Evolutionary conservation across 1,140 invertebrate species (phyloP), one percentile per base, ranked within the genome.

Genomic region (Aleiodes sp.): DNA sequence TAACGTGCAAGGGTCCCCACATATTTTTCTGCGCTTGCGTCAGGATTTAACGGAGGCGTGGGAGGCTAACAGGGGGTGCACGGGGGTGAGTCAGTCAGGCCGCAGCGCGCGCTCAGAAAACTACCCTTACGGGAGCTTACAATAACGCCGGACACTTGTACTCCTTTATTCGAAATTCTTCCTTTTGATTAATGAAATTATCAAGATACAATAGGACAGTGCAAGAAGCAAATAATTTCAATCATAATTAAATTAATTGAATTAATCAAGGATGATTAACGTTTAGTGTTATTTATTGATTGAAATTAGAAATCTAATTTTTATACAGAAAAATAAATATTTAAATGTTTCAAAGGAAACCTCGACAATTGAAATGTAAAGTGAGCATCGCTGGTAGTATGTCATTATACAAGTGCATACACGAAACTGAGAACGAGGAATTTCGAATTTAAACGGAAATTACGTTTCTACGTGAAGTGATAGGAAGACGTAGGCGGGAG

Each of bases 41-140:
- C 26, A 19, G 39, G 26, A 39, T 31, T 26, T 14, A 21, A 31
- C 26, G 21, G 14, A 35, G 43, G 28, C 35, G 31, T 33, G 37
- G 67, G 29, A 21, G 28, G 21, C 26, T 29, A 65, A 64, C 74
- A 70, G 72, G 76, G 74, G 82, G 83, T 80, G 75, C 76, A 79
- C 80, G 82, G 80, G 80, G 82, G 83, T 82, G 80, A 85, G 80
- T 85, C 84, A 86, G 84, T 86, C 82, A 83, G 78, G 83, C 82
- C 84, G 83, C 81, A 80, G 82, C 84, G 83, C 84, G 84, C 84
- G 84, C 80, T 83, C 80, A 78, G 84, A 82, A 79, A 82, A 85
- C 79, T 85, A 80, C 82, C 80, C 74, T 80, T 78, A 75, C 76
- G 74, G 69, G 62, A 65, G 69, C 46, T 52, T 28, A 72, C 65